Evolutionary conservation across 2,888 invertebrate species (phyloP), one percentile per base, ranked within the genome.

Genomic region (Cryptus viduatorius): DNA sequence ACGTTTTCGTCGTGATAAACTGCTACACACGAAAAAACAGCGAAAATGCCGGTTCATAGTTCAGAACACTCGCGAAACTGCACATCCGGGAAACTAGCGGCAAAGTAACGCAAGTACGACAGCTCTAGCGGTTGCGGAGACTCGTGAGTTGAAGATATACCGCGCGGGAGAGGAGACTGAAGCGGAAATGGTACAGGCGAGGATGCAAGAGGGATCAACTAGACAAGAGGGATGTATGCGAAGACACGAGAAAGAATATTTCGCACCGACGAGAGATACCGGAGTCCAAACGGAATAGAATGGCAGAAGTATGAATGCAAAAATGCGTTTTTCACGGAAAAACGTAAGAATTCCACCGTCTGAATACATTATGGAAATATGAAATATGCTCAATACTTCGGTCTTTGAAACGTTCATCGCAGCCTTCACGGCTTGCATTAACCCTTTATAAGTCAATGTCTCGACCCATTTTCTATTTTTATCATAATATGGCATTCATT

Each of bases 181-280:
- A 50, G 37, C 14, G 19, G 50, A 37, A 65, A 31, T 19, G 29
- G 48, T 29, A 37, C 44, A 7, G 19, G 59, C 56, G 42, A 44
- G 44, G 61, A 42, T 61, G 75, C 75, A 75, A 75, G 75, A 75
- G 31, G 75, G 61, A 79, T 72, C 79, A 65, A 50, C 50, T 59
- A 59, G 64, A 64, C 69, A 29, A 76, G 29, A 50, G 29, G 68
- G 24, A 65, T 65, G 44, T 31, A 42, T 44, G 7, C 10, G 37
- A 50, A 61, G 24, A 69, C n/a, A 29, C 31, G 31, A 12, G 16
- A 24, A 44, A 65, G 65, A n/a, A 67, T 73, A 78, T 24, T 24
- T 42, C 24, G 42, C 19, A 59, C 14, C 12, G 12, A 65, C n/a
- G 14, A 2, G 29, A 73, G 61, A n/a, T 31, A 29, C 31, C 31